These are phyloP conservation scores for Ciona savignyi DNA, from an alignment of 23 tunicate species.

Conservation along the genomic window DNA sequence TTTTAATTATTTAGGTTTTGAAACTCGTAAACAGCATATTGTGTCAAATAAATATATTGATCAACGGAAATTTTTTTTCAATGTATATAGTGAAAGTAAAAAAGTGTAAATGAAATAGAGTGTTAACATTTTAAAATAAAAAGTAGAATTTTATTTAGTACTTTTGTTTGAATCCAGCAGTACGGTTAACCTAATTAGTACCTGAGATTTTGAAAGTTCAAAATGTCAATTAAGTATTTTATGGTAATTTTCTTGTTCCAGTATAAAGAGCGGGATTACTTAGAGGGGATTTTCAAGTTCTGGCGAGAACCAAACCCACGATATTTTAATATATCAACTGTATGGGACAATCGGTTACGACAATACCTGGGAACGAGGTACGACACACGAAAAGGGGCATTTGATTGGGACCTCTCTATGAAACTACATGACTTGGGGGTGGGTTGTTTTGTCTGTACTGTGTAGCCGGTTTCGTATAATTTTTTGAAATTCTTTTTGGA, in stretches of 20 bases:
- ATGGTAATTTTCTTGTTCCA: conserved; percentile 2
- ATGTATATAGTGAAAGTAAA: too few species aligned
- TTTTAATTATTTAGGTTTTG: too few species aligned
- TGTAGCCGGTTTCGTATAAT: not conserved
- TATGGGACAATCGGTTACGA: conserved; percentile 88
- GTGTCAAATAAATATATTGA: too few species aligned
- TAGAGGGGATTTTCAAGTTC: conserved; percentile 89
- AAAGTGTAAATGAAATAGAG: too few species aligned
- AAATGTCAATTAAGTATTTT: too few species aligned
- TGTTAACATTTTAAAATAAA: too few species aligned
- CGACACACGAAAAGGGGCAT: conserved; percentile 77
- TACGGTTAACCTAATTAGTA: too few species aligned
- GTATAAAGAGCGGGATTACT: conserved; percentile 84
- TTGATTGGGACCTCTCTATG: conserved; percentile 94
- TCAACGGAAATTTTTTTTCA: too few species aligned
- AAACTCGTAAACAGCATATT: too few species aligned
- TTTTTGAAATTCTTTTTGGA: not conserved
- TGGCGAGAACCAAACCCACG: conserved; percentile 68
- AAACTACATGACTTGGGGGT: conserved; percentile 88
- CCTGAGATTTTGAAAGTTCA: not conserved
- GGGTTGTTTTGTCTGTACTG: not conserved
- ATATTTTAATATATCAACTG: conserved; percentile 47
- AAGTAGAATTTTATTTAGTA: too few species aligned
- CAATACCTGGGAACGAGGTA: conserved; percentile 78
- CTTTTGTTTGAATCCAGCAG: too few species aligned